Conservation (phyloP, 2,113 vertebrate species). For the Rhabdornis inornatus region DNA sequence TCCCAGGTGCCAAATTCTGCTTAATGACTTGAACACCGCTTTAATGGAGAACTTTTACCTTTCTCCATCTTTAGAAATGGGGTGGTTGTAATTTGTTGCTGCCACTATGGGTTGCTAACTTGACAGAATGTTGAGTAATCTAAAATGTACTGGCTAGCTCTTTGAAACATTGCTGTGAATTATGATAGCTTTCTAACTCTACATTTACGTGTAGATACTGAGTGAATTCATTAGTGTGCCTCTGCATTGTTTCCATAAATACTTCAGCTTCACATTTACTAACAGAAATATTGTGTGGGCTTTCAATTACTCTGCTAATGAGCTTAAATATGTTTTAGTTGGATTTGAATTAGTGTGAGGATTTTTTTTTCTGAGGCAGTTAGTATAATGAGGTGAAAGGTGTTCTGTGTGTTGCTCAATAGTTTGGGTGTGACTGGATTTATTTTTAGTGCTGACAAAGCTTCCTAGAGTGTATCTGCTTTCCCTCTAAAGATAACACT, state of each 20-base stretch:
- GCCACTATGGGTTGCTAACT: neutral
- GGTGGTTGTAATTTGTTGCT: neutral
- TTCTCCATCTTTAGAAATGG: neutral
- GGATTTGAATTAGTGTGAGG: neutral
- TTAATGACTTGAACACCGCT: neutral
- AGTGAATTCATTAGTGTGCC: neutral
- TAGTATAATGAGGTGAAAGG: neutral
- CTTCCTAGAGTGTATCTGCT: neutral
- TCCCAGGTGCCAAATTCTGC: neutral
- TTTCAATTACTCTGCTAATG: conserved; percentile 19
- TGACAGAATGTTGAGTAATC: neutral
- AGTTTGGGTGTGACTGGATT: neutral
- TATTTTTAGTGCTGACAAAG: neutral
- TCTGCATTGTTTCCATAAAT: conserved; percentile 38
- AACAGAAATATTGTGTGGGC: neutral
- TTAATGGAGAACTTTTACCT: neutral
- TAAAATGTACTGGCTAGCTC: neutral
- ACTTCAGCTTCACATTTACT: neutral
- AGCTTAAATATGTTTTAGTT: conserved; percentile 7
- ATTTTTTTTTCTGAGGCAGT: neutral
- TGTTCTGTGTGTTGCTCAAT: neutral
- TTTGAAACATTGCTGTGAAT: conserved; percentile 20
- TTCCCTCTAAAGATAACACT: neutral
- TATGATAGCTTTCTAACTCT: neutral
- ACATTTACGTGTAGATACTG: neutral